Evolutionary conservation across 2,113 vertebrate species (phyloP), one percentile per base, ranked within the genome.

Genomic region (Diadophis punctatus): DNA sequence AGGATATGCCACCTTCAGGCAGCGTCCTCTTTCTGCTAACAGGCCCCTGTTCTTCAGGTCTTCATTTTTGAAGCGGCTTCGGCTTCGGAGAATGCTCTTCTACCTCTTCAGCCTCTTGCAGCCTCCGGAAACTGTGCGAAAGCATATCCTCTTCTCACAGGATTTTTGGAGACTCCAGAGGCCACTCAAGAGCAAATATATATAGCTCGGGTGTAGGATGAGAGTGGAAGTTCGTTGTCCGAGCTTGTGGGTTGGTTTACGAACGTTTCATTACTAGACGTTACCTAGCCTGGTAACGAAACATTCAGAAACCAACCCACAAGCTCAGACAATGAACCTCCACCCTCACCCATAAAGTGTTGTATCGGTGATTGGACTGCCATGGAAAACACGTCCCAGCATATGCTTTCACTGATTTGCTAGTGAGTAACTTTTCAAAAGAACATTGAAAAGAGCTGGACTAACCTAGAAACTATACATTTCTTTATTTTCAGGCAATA

Each of bases 401-500:
- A 27, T n/a, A 43, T 55, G 34, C 3, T 18, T 14, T 80, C 30
- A 80, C 39, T 74, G 89, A 34, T 48, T 52, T 48, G 3, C 34
- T 43, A 80, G 18, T 23, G 74, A 80, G 74, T 39, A 80, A 43
- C 43, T 88, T 88, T 49, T n/a, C n/a, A 53, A 80, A 43, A 52
- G 25, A 52, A 84, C 8, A 7, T 84, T 25, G 16, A 25, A 55
- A 12, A 84, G 18, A 53, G 16, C 30, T 68, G 43, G 9, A 39
- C 22, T 86, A 80, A 80, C 7, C 34, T 22, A 39, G 18, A 39
- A 9, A 39, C 18, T 80, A 22, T 43, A 80, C 18, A 43, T 80
- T 80, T 80, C 18, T 43, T 3, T 95, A 10, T 97, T 93, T 96
- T n/a, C 93, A 97, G 97, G 97, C 91, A 94, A 98, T 96, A 96